Base-by-base conservation (phyloP, 2,113 vertebrate species). In the Nicator chloris region DNA sequence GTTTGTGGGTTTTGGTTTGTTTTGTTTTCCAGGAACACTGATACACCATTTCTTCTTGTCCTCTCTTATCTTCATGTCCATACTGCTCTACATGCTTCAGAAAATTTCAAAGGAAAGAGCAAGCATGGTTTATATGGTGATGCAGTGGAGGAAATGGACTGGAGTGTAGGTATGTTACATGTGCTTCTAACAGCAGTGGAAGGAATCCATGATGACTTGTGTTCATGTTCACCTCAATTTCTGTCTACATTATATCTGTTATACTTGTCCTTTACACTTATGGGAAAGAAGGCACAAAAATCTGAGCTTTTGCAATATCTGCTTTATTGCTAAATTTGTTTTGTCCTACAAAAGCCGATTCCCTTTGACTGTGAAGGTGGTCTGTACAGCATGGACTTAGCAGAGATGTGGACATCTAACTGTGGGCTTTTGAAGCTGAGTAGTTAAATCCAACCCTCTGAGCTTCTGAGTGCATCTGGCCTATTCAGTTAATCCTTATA, bases 121-220 rank as follows among this genome's bases (percentile, higher is more conserved):
- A 88, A 53, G 4, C 99, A 99, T 12, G 98, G 98, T 13, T 73
- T 98, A 44, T 99, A 99, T 13, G 99, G 99, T 6, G 99, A 99
- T 45, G 97, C 98, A 0, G 98, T 98, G 28, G 98, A 99, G 51
- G 99, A 99, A 88, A 98, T 99, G 97, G 99, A 99, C 96, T 99
- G 99, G 99, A 98, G 98, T 28, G 97, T 99, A 8, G 99, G 99
- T 99, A 96, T 10, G 98, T 96, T 73, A 10, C 16, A 5, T 69
- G 3, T 82, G 18, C 20, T 63, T 88, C 27, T 86, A 65, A 44
- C 13, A 57, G 18, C 33, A 37, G 0, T 50, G 23, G 7, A 57
- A 10, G 8, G 11, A 61, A 57, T 86, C 76, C 1, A 5, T 60
- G 30, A 56, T 77, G 10, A 30, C 27, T 87, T 80, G 18, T 10